Evolutionary conservation across 2,888 invertebrate genomes (phyloP), one percentile per base, ranked within the genome.

Genomic region (Andrena hattorfiana): DNA sequence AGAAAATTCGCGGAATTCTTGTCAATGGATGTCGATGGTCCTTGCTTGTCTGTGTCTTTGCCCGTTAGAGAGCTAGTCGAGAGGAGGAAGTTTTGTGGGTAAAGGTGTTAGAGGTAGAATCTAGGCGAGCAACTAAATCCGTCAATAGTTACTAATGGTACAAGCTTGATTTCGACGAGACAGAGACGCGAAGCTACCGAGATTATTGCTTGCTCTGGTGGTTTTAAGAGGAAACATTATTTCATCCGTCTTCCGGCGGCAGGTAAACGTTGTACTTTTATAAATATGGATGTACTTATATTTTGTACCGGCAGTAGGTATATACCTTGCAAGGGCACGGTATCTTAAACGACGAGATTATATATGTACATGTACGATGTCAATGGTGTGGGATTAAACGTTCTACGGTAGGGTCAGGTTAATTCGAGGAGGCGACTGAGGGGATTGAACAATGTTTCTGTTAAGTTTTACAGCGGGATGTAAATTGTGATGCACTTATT

Each of bases 241-340:
- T 87, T 81, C 72, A 84, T 83, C 73, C 77, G 80, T 81, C 73
- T 78, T 80, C 69, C 75, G 78, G 78, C 74, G 81, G 74, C 69
- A 80, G 77, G 75, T 88, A 62, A 88, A 88, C 89, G 89, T 92
- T 90, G 87, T 91, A 91, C 90, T 92, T 92, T 92, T 92, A 90
- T 92, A 92, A 88, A 90, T 85, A 90, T 89, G 79, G 83, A 89
- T 87, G 90, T 92, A 92, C 89, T 91, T 92, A 91, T 89, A 89
- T 91, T 91, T 92, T 91, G 81, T 91, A 90, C 90, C 83, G 86
- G 80, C 79, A 79, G 73, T 84, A 42, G 42, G 42, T 42, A 42
- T 42, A 16, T 42, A 85, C 80, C 82, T 87, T 76, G 70, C 76
- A 48, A 72, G 51, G 75, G 48, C 71, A 30, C 73, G 59, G 78